These are phyloP conservation scores for Laticauda colubrina DNA, from an alignment of 2,113 vertebrate species.

Conservation along the genomic window DNA sequence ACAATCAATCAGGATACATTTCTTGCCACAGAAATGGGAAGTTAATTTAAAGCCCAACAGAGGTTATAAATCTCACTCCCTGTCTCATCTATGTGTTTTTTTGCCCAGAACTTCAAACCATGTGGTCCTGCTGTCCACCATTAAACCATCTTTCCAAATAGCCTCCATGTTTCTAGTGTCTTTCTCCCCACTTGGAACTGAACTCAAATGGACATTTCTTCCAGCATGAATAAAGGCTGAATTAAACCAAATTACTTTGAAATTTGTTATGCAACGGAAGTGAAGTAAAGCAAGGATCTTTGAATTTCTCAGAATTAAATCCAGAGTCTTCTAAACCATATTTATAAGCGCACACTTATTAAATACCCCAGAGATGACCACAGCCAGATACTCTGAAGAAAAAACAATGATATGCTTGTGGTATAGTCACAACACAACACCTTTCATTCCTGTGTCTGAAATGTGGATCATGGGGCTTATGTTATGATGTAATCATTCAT, in stretches of 20 bases:
- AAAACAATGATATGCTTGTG: neutral
- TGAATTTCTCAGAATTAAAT: neutral
- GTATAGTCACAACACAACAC: neutral
- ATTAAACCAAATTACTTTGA: neutral
- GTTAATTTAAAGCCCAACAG: no score
- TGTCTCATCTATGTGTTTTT: no score
- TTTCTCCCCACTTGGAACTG: no score
- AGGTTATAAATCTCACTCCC: no score
- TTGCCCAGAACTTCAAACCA: no score
- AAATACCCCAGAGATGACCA: neutral
- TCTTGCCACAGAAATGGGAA: no score
- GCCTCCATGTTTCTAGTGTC: no score
- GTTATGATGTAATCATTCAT: neutral
- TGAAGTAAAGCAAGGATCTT: neutral
- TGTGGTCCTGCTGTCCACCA: no score
- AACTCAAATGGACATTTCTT: no score
- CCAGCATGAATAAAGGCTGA: neutral
- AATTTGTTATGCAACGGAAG: neutral
- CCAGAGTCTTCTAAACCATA: neutral
- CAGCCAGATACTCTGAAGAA: neutral
- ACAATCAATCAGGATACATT: no score
- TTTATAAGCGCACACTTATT: neutral
- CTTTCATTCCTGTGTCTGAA: neutral
- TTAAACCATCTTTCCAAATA: no score
- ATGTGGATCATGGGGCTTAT: neutral